phyloP scores from a whole-genome alignment of 2,113 vertebrate species.

The Arenaria interpres region DNA sequence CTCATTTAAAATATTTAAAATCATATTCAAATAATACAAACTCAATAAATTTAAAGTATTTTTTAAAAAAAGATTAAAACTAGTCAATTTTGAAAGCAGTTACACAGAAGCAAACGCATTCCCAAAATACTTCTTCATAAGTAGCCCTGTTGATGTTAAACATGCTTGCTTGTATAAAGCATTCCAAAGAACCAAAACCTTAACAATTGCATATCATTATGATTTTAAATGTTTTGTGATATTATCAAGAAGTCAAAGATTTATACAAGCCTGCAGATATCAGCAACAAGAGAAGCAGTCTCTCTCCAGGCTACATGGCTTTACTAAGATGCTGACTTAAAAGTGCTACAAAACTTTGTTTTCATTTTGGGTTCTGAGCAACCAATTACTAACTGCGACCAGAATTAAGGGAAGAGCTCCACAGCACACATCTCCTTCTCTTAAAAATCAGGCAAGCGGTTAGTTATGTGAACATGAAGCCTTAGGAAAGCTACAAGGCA shows the following conservation, averaged over 20 bases:
- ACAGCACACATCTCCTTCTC: not conserved
- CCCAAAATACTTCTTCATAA: not conserved
- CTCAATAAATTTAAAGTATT: not conserved
- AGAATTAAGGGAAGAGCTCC: not conserved
- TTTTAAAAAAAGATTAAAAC: not conserved
- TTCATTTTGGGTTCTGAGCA: not conserved
- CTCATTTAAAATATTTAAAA: not conserved
- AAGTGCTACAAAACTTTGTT: not conserved
- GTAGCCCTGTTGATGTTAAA: not conserved
- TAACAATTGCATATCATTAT: not conserved
- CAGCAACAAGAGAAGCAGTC: not conserved
- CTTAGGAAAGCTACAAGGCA: not conserved
- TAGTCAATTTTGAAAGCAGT: not conserved
- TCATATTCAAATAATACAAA: not conserved
- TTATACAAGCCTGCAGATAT: not conserved
- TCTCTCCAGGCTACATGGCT: not conserved
- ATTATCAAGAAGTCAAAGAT: not conserved
- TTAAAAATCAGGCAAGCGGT: not conserved
- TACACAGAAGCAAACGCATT: not conserved
- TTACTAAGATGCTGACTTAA: not conserved
- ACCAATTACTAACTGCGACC: not conserved
- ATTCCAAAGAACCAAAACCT: not conserved
- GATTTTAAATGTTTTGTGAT: not conserved
- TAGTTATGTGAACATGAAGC: not conserved
- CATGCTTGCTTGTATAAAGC: not conserved